Evolutionary conservation across 2,113 vertebrate species (phyloP), one percentile per base, ranked within the genome.

Genomic region (Nestor notabilis): DNA sequence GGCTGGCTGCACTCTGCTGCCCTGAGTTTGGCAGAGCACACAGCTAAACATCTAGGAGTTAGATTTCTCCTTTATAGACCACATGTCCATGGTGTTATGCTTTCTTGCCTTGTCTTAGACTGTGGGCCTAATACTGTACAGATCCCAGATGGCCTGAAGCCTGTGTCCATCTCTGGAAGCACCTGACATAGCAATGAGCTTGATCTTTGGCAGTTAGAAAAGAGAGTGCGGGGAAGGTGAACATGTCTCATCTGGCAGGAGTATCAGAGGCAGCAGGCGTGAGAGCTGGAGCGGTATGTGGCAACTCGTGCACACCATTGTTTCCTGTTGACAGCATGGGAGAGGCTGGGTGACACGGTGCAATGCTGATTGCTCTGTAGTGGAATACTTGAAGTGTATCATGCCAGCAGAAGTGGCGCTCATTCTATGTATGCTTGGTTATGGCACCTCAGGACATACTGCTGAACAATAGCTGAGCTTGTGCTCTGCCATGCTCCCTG

Each of bases 171-270:
- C 46, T 50, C 35, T 55, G 35, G 63, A 69, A 37, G 41, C 2
- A 4, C 25, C 41, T 35, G 63, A 47, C 2, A 1, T 11, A 25
- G 47, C 25, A 11, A 37, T 8, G 35, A 69, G 41, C 7, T 37
- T 12, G 35, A 55, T 43, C 25, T 75, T 68, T 16, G 9, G 17
- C 31, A 28, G 15, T 13, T 31, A 55, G 29, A 11, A 9, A 19
- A 27, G 49, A 56, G 12, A 5, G 10, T 25, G 12, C 0, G 0
- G 23, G 18, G 41, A 70, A 65, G 47, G 16, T 2, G 24, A 5
- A 4, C 0, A 2, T 39, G 56, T 29, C 37, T 56, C 1, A 1
- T 61, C 25, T 7, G 53, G 35, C 5, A 1, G 33, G 19, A 50
- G 15, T 14, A 17, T 10, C 3, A 7, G 13, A 70, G 70, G 43